phyloP scores from a whole-genome alignment of 2,797 vertebrate species.

The Basileuterus tristriatus region DNA sequence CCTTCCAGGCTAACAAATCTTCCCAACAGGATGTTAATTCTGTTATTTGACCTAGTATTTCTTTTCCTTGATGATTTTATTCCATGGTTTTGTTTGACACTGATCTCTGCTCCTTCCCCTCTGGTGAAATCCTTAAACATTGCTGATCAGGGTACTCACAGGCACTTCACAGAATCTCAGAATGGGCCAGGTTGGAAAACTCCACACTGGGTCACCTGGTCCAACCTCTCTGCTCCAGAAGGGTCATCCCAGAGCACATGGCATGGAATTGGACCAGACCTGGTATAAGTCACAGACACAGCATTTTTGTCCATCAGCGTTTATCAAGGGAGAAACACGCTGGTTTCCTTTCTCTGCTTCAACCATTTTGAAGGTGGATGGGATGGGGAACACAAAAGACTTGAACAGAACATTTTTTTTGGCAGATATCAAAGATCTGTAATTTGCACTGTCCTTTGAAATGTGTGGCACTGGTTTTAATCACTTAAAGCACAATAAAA shows the following conservation, averaged over 20 bases:
- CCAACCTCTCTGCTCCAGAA: background rate
- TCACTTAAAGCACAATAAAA: background rate
- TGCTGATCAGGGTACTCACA: background rate
- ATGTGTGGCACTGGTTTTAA: background rate
- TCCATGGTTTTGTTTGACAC: background rate
- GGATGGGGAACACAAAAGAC: background rate
- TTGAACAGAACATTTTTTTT: background rate
- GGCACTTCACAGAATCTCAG: background rate
- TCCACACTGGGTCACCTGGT: background rate
- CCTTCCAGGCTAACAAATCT: background rate
- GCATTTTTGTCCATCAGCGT: background rate
- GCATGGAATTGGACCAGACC: background rate
- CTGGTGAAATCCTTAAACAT: background rate
- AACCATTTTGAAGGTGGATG: background rate
- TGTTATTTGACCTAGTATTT: background rate
- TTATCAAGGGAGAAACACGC: background rate
- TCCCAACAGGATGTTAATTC: background rate
- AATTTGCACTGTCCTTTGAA: constrained; percentile 1
- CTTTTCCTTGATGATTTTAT: background rate
- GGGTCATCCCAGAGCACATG: background rate
- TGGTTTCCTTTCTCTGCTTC: background rate
- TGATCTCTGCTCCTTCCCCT: background rate
- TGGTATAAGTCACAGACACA: background rate
- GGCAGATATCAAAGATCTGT: background rate
- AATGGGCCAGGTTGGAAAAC: background rate